Conservation (phyloP, 2,888 invertebrate genomes). For the Catocala nupta region DNA sequence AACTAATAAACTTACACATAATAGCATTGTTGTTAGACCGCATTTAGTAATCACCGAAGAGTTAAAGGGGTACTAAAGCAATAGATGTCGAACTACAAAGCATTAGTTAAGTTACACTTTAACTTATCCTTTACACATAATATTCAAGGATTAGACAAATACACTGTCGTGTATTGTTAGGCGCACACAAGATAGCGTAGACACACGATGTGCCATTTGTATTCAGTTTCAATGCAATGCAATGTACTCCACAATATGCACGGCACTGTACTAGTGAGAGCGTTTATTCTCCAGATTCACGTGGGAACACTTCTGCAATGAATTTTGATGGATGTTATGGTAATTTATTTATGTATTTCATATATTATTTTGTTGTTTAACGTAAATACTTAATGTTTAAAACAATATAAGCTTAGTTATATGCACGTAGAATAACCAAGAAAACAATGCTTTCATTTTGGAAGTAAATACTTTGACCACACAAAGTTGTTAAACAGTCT, state of each 20-base stretch:
- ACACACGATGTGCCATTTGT: slow-evolving; percentile 47
- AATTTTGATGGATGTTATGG: neutral
- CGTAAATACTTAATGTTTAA: no score
- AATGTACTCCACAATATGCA: slow-evolving; percentile 35
- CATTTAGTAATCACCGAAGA: no score
- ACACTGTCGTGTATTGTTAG: slow-evolving; percentile 26
- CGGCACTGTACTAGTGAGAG: slow-evolving; percentile 21
- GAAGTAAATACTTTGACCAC: no score
- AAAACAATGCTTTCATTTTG: no score
- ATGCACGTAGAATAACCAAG: no score
- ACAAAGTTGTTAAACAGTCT: no score
- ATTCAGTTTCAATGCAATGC: slow-evolving; percentile 47
- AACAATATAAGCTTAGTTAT: no score
- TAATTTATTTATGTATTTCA: neutral
- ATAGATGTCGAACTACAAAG: no score
- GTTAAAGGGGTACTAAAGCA: no score
- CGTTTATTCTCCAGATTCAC: slow-evolving; percentile 26
- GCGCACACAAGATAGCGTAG: slow-evolving; percentile 23
- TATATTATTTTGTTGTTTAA: no score
- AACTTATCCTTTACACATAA: slow-evolving; percentile 4
- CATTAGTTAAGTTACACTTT: neutral
- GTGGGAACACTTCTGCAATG: slow-evolving; percentile 28
- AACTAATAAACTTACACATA: no score
- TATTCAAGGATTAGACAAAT: slow-evolving; percentile 25
- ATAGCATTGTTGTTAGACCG: no score